These are phyloP conservation scores for Tetragnatha montana DNA, from an alignment of 2,888 invertebrate genomes.

Conservation along the genomic window DNA sequence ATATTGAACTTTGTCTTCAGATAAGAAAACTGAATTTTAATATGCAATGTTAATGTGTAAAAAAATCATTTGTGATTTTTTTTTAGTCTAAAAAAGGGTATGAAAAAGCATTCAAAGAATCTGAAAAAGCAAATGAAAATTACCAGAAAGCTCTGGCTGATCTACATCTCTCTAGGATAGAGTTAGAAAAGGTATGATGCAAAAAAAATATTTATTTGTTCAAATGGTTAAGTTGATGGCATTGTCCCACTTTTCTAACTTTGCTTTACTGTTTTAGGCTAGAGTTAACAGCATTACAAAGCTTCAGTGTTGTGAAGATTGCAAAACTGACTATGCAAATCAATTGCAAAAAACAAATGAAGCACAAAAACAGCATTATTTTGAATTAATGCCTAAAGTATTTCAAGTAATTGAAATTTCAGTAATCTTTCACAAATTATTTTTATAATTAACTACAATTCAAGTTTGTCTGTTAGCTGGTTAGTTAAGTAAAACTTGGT, in stretches of 20 bases:
- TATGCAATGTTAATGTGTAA: neutral
- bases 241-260: neutral
- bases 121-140: slow-evolving; percentile 94
- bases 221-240: neutral
- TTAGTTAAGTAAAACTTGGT: no score
- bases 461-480: no score
- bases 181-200: slow-evolving; percentile 86
- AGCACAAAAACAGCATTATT: slow-evolving; percentile 81
- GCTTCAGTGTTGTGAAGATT: slow-evolving; percentile 94
- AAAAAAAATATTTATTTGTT: neutral
- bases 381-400: slow-evolving; percentile 77
- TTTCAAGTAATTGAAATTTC: slow-evolving; percentile 75
- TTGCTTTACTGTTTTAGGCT: slow-evolving; percentile 78
- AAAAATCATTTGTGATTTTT: neutral
- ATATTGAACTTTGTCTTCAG: no score
- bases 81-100: slow-evolving; percentile 88
- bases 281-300: slow-evolving; percentile 90
- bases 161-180: slow-evolving; percentile 92
- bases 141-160: slow-evolving; percentile 98
- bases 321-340: slow-evolving; percentile 97
- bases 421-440: neutral
- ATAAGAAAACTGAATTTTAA: no score
- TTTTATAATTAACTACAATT: neutral
- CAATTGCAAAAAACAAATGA: slow-evolving; percentile 96
- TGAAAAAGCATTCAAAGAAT: slow-evolving; percentile 95